Evolutionary conservation across 1,140 invertebrate species (phyloP), one percentile per base, ranked within the genome.

Genomic region (Acromyrmex echinatior): DNA sequence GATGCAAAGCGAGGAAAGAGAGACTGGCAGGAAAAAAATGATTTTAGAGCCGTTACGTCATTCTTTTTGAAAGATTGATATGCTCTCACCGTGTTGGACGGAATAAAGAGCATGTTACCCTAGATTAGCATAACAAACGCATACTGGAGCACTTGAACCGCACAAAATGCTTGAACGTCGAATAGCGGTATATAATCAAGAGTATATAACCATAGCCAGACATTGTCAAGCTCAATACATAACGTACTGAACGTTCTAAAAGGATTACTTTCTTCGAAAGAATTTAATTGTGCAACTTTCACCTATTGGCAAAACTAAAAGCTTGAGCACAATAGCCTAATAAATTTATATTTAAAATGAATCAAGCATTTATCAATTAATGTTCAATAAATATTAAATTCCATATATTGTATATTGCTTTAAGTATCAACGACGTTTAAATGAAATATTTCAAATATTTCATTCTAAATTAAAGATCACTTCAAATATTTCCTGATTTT

Each of bases 71-170:
- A 7, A 62, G 56, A 62, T 74, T 82, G 80, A 82, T 39, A 35
- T 82, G 56, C 68, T 76, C 80, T 49, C 35, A 66, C 79, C 53
- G 53, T 70, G 63, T 81, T 53, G 12, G 16, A 60, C 18, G 5
- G 6, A 28, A 49, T 18, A 56, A 76, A 84, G 28, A 76, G 56
- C 70, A 63, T 18, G 68, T 14, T 74, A 35, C 70, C 2, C 18
- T 58, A 31, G 80, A 84, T 84, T 84, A 84, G 58, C 80, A 84
- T 84, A 76, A 84, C 80, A 84, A 84, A 76, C 10, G n/a, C 28
- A 45, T 62, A 58, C 56, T 74, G 70, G 25, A 76, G 62, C 18
- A 51, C 56, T 74, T 74, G 31, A 60, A 76, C 80, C 18, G 45
- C 28, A 63, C 70, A 0, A n/a, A 62, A n/a, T 51, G 70, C 31